Evolutionary conservation across 2,888 invertebrate species (phyloP).

Genomic region (Philaethria dido): DNA sequence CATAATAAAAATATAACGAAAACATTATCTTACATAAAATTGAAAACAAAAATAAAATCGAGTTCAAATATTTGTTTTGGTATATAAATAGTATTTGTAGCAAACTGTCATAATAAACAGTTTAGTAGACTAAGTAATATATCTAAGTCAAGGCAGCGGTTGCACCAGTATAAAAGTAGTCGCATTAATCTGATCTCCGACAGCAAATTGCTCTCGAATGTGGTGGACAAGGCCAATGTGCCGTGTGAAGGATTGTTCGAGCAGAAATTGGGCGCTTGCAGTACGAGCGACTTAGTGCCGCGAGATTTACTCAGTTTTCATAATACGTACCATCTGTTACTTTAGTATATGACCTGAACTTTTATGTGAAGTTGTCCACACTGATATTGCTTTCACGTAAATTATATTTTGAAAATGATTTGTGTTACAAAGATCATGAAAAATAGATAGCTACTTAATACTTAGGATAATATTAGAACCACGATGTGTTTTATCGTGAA

Average conservation of each 20-base stretch:
- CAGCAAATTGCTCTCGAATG: constrained; percentile 78
- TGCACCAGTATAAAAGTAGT: constrained; percentile 79
- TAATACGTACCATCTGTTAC: constrained; percentile 28
- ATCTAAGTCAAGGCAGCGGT: constrained; percentile 46
- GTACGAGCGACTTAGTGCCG: constrained; percentile 53
- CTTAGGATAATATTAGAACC: too few relatives aligned
- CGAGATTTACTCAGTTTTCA: constrained; percentile 40
- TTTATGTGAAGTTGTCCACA: constrained; percentile 4
- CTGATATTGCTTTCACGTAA: neutral
- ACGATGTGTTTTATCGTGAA: too few relatives aligned
- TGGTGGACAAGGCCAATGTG: constrained; percentile 78
- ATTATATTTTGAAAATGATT: neutral
- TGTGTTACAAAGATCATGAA: too few relatives aligned
- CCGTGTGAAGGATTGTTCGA: constrained; percentile 73
- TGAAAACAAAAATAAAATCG: too few relatives aligned
- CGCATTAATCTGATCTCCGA: constrained; percentile 80
- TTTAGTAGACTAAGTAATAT: neutral
- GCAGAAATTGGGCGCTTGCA: constrained; percentile 62
- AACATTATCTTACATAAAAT: too few relatives aligned
- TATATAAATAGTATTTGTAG: neutral
- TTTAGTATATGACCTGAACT: constrained; percentile 15
- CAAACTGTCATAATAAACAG: neutral
- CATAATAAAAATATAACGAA: too few relatives aligned
- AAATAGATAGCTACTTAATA: too few relatives aligned
- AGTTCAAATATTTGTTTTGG: neutral